Evolutionary conservation across 1,140 invertebrate genomes (phyloP).

Genomic region (Psix sp.): DNA sequence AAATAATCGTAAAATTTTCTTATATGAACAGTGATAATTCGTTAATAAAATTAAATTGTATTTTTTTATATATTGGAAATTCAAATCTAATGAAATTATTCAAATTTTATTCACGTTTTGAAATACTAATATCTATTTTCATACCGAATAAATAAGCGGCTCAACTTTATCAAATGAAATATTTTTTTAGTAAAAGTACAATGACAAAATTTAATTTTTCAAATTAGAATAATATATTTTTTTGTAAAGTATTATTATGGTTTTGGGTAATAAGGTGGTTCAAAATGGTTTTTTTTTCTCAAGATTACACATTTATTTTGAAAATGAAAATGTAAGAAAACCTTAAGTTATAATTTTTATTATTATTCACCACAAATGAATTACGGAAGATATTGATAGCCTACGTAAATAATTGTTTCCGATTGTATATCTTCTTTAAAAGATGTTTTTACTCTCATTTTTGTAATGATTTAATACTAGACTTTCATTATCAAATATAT

Average conservation of each 20-base stretch:
- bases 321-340: no score
- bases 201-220: slow-evolving; percentile 14
- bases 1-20: no score
- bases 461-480: slow-evolving; percentile 33
- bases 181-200: slow-evolving; percentile 8
- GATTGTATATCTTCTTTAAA: slow-evolving; percentile 28
- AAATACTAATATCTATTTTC: slow-evolving; percentile 11
- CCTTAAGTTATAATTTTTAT: no score
- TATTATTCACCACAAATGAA: no score
- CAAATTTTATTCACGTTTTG: not conserved
- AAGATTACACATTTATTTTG: no score
- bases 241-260: slow-evolving; percentile 31
- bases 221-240: slow-evolving; percentile 8
- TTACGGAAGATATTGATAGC: no score
- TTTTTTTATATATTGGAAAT: slow-evolving; percentile 28
- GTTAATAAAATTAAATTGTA: slow-evolving; percentile 22
- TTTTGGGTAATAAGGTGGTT: slow-evolving; percentile 33
- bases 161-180: slow-evolving; percentile 22
- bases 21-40: slow-evolving; percentile 27
- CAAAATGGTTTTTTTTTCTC: no score
- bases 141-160: slow-evolving; percentile 13
- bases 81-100: no score
- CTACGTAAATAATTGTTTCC: slow-evolving; percentile 4
- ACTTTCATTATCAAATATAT: slow-evolving; percentile 28
- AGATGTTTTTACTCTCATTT: slow-evolving; percentile 29